A percentile compares a stretch with the other conserved stretches of the same genome.
Evolutionary conservation across 2,888 invertebrate species (phyloP).

Genomic region (Watsonalla binaria): DNA sequence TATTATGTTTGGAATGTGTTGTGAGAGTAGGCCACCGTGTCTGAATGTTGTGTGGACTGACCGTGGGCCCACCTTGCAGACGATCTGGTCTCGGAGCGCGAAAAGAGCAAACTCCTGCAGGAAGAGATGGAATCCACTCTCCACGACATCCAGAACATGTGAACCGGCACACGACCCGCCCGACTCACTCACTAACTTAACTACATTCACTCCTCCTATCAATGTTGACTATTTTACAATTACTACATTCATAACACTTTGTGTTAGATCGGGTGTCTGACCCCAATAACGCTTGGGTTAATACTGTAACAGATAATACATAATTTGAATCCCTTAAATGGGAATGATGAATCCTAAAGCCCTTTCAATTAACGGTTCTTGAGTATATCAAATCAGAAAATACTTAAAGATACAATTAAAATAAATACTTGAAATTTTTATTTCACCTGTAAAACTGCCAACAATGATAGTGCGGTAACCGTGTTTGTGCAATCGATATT

Average conservation of each 20-base stretch:
- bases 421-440: no score
- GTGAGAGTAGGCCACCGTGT: not conserved
- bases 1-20: not conserved
- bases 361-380: no score
- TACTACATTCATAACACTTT: no score
- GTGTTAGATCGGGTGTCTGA: no score
- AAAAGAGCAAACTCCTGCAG: constrained; percentile 97
- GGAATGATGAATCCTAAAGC: no score
- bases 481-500: not conserved
- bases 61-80: constrained; percentile 84
- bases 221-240: constrained; percentile 18
- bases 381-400: no score
- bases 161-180: constrained; percentile 65
- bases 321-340: no score
- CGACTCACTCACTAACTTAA: constrained; percentile 27
- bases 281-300: no score
- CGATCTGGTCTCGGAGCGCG: constrained; percentile 95
- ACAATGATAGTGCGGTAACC: not conserved
- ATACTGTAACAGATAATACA: no score
- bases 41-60: constrained; percentile 57
- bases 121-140: constrained; percentile 99
- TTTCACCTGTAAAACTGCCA: not conserved
- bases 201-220: constrained; percentile 9
- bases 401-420: no score
- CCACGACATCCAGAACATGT: constrained; percentile 99